Evolutionary conservation across 2,888 invertebrate species (phyloP), one percentile per base, ranked within the genome.

Genomic region (Macrophya annulata): DNA sequence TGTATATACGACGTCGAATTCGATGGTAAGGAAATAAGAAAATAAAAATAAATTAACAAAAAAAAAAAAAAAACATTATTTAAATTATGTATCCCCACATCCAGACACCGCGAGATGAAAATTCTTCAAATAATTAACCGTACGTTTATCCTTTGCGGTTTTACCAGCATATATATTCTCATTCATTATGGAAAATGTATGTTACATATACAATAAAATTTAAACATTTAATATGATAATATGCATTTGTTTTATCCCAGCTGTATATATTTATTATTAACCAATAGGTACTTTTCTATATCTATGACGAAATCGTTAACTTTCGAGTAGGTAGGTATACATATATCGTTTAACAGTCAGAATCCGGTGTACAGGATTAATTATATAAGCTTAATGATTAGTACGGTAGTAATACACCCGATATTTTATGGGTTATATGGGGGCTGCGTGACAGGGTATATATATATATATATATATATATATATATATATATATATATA

Each of bases 121-220:
- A 62, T 68, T 68, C 68, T 68, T 17, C 37, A 68, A 68, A 68
- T 68, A 68, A 68, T 68, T 68, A 68, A 68, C 68, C 68, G 68
- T 31, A 37, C 68, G 37, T 68, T 68, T 37, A 68, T 68, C 68
- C 68, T 37, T 37, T 68, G 68, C 68, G 37, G 68, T 37, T 68
- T 37, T 12, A 5, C 31, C 68, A 4, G 25, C 4, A 12, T 12
- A 12, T 37, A 17, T 6, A 17, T 68, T 31, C 31, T 5, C 21
- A 31, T 31, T 31, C 31, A 31, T 3, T 3, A 3, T 3, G 31
- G 31, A 31, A 31, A 31, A 31, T 31, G 31, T 31, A n/a, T n/a
- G n/a, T n/a, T n/a, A n/a, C n/a, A n/a, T n/a, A n/a, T n/a, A n/a
- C n/a, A n/a, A n/a, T n/a, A n/a, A n/a, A n/a, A n/a, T n/a, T n/a